Conservation (phyloP, 2,888 invertebrate species). For the Drosophila suboccidentalis region DNA sequence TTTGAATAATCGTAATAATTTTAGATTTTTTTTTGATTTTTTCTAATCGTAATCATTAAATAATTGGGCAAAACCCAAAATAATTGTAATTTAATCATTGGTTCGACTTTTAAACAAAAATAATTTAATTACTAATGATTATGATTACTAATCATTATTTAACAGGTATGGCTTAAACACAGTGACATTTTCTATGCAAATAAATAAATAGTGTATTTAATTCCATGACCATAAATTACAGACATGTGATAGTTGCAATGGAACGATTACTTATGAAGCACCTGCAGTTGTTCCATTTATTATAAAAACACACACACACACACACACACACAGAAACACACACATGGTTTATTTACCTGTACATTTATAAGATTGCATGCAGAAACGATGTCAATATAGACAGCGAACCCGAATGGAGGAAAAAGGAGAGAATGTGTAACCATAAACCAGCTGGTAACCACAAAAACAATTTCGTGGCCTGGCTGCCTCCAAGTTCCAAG, state of each 20-base stretch:
- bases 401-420: conserved; percentile 29
- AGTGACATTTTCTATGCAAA: conserved; percentile 26
- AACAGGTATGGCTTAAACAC: conserved; percentile 27
- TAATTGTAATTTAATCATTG: no score
- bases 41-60: no score
- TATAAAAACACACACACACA: background rate
- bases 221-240: conserved; percentile 51
- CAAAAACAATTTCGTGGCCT: conserved; percentile 72
- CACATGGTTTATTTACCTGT: background rate
- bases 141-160: no score
- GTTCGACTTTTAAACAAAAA: no score
- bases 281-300: conserved; percentile 46
- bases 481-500: background rate
- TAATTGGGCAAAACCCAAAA: no score
- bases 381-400: conserved; percentile 64
- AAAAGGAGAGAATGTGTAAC: conserved; percentile 62
- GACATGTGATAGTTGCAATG: conserved; percentile 38
- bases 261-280: conserved; percentile 52
- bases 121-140: no score
- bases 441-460: conserved; percentile 73
- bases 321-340: conserved; percentile 17
- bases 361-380: conserved; percentile 73
- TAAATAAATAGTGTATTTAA: conserved; percentile 40
- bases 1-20: no score
- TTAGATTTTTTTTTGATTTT: no score